A percentile compares a stretch with the other conserved stretches of the same genome.
phyloP scores from a whole-genome alignment of 1,140 invertebrate species.

The Solenopsis fugax region DNA sequence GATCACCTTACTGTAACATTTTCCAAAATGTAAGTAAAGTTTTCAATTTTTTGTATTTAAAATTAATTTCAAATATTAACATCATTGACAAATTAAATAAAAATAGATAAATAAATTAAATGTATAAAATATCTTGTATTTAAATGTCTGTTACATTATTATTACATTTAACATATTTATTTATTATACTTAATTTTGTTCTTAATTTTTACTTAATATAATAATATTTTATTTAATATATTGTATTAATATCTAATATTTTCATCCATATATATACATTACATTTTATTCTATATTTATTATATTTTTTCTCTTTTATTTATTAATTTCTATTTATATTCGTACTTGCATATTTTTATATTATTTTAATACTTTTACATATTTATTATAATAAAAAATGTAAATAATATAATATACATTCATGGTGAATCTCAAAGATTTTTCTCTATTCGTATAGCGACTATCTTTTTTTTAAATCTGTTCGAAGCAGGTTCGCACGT shows the following conservation, averaged over 20 bases:
- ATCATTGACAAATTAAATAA: too few relatives aligned
- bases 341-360: not conserved
- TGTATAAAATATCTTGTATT: not conserved
- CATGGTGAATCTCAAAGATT: not conserved
- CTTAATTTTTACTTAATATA: not conserved
- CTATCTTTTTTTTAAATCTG: constrained; percentile 11
- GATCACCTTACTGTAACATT: not conserved
- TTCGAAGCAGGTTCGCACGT: not conserved
- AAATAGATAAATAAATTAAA: too few relatives aligned
- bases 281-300: not conserved
- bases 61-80: not conserved
- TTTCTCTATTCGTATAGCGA: not conserved
- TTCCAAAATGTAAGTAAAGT: constrained; percentile 25
- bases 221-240: not conserved
- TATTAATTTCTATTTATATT: not conserved
- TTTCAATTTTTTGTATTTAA: not conserved
- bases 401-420: not conserved
- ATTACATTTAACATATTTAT: not conserved
- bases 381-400: not conserved
- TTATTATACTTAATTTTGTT: too few relatives aligned
- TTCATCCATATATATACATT: not conserved
- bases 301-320: not conserved
- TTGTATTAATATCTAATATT: not conserved
- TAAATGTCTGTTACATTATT: not conserved
- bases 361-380: not conserved